phyloP scores from a whole-genome alignment of 2,888 invertebrate genomes.

The Seira musarum region DNA sequence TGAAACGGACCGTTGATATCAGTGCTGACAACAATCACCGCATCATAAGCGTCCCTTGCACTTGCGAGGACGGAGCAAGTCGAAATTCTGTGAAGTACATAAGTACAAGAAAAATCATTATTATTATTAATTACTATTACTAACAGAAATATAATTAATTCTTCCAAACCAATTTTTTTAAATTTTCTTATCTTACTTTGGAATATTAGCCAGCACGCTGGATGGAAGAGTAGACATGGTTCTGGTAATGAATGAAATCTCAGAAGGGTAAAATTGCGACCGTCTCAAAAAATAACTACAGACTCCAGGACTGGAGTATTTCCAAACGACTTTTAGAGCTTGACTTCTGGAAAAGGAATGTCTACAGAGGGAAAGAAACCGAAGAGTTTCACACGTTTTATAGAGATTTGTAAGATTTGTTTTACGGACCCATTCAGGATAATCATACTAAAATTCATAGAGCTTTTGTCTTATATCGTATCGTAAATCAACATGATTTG shows the following conservation, averaged over 20 bases:
- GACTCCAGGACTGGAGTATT: too few relatives aligned
- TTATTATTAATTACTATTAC: neutral
- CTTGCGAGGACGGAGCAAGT: neutral
- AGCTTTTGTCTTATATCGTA: too few relatives aligned
- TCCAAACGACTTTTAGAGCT: too few relatives aligned
- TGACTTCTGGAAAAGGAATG: too few relatives aligned
- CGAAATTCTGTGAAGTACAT: conserved; percentile 25
- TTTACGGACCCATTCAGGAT: too few relatives aligned
- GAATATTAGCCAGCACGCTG: conserved; percentile 15
- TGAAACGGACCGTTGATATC: conserved; percentile 9
- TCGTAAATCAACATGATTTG: too few relatives aligned
- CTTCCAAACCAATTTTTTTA: neutral
- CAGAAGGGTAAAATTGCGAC: too few relatives aligned
- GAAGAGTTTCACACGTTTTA: too few relatives aligned
- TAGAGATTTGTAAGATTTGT: too few relatives aligned
- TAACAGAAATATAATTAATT: neutral
- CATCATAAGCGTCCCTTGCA: conserved; percentile 31
- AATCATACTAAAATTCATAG: too few relatives aligned
- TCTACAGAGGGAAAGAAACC: too few relatives aligned
- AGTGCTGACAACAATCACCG: conserved; percentile 28
- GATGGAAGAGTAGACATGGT: conserved; percentile 31
- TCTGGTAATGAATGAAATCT: neutral
- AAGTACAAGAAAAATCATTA: neutral
- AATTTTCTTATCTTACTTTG: conserved; percentile 11
- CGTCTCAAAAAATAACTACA: too few relatives aligned